Conservation (phyloP, 30 jellyfish, hydroid and myxozoan genomes). For the Rhopilema esculentum region DNA sequence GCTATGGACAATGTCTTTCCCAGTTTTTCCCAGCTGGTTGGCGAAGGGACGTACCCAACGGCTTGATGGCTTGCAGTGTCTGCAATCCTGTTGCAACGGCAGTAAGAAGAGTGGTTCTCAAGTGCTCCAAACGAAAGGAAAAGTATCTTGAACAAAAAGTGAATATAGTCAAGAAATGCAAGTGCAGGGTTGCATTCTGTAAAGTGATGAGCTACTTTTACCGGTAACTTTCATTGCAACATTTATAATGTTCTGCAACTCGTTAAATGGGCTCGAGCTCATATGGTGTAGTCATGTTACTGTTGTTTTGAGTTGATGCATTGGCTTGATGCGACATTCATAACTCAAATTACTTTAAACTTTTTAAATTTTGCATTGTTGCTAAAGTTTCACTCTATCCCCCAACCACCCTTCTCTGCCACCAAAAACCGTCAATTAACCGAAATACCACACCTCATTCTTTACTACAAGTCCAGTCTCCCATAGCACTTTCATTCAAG, state of each 20-base stretch:
- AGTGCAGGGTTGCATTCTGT: conserved; percentile 46
- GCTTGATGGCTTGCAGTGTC: conserved; percentile 35
- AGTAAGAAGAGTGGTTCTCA: conserved; percentile 35
- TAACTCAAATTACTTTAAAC: no score
- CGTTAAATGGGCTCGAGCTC: background rate
- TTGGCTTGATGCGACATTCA: no score
- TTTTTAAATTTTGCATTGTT: no score
- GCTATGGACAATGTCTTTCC: conserved; percentile 71
- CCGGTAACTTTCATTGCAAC: background rate
- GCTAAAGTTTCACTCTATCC: no score
- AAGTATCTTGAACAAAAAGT: conserved; percentile 11
- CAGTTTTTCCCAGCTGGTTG: conserved; percentile 56
- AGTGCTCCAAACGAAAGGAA: conserved; percentile 34
- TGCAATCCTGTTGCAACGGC: conserved; percentile 42
- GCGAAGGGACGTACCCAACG: conserved; percentile 7
- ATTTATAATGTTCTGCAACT: background rate
- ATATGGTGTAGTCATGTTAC: no score
- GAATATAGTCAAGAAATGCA: conserved; percentile 30
- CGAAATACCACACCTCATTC: no score
- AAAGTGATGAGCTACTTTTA: conserved; percentile 14
- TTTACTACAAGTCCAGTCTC: no score
- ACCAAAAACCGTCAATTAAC: no score
- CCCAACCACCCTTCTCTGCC: no score
- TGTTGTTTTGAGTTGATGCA: no score
- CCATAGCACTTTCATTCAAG: no score